Evolutionary conservation across 2,888 invertebrate genomes (phyloP).

Genomic region (Ellobium chinense): DNA sequence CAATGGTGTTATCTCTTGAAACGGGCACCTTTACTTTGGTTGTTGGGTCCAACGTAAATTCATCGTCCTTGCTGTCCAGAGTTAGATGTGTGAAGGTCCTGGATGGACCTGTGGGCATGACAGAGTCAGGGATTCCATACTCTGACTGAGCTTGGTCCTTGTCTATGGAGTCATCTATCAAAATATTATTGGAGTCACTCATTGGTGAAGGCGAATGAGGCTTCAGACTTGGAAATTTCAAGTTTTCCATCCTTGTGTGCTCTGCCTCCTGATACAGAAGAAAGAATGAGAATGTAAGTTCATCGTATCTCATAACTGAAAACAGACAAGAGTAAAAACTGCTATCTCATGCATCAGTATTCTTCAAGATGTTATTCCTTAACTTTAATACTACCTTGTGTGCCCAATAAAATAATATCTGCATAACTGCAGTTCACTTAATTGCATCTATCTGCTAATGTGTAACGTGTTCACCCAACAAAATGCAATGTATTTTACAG

Average conservation of each 20-base stretch:
- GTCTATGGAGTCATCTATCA: neutral
- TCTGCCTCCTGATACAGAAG: no score
- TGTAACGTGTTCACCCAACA: no score
- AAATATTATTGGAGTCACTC: constrained; percentile 20
- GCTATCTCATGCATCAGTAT: no score
- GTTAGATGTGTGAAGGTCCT: neutral
- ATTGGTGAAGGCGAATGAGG: neutral
- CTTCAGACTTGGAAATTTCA: neutral
- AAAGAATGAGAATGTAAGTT: no score
- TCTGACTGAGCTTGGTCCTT: neutral
- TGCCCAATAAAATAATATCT: no score
- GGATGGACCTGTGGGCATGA: neutral
- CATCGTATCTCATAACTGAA: no score
- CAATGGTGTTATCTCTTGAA: neutral
- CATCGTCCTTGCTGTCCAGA: neutral
- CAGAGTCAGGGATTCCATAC: neutral
- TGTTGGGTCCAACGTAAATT: constrained; percentile 8
- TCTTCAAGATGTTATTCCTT: no score
- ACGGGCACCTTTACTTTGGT: constrained; percentile 4
- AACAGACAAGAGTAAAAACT: no score
- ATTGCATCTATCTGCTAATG: no score
- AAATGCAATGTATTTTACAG: no score
- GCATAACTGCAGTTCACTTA: no score
- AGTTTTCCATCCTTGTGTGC: neutral
- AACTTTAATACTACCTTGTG: no score